phyloP scores from a whole-genome alignment of 2,113 vertebrate genomes.

The Epinephelus cyanopodus region DNA sequence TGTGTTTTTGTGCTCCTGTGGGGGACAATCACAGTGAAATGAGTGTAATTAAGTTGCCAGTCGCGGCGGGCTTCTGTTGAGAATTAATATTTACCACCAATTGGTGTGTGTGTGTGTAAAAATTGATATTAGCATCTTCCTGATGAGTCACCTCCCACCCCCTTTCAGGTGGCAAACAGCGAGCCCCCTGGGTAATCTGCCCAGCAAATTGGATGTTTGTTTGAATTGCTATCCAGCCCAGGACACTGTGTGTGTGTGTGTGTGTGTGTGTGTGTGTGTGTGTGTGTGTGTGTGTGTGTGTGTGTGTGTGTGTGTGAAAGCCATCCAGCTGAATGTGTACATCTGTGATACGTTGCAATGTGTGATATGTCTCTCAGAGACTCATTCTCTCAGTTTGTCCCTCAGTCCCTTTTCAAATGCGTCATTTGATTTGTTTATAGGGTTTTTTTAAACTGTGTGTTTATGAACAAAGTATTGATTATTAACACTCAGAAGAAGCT shows the following conservation, averaged over 20 bases:
- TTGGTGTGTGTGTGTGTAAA: slow-evolving; percentile 33
- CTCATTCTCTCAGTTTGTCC: neutral
- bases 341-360: slow-evolving; percentile 35
- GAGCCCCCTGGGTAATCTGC: slow-evolving; percentile 80
- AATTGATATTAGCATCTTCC: slow-evolving; percentile 72
- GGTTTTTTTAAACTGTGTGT: neutral
- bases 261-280: slow-evolving; percentile 22
- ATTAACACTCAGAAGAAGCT: neutral
- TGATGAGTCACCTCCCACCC: slow-evolving; percentile 66
- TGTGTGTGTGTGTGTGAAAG: slow-evolving; percentile 30
- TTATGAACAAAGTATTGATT: slow-evolving; percentile 1
- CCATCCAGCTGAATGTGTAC: slow-evolving; percentile 26
- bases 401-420: slow-evolving; percentile 14
- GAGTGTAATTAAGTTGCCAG: slow-evolving; percentile 85
- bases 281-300: slow-evolving; percentile 21
- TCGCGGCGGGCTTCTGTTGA: slow-evolving; percentile 69
- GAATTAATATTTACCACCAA: slow-evolving; percentile 81
- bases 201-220: slow-evolving; percentile 83
- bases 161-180: slow-evolving; percentile 72
- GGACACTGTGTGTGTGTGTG: slow-evolving; percentile 18
- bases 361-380: slow-evolving; percentile 11
- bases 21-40: slow-evolving; percentile 83
- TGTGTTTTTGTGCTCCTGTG: slow-evolving; percentile 67
- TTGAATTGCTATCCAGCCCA: slow-evolving; percentile 69
- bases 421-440: neutral